A percentile compares a stretch with the other conserved stretches of the same genome.
phyloP scores from a whole-genome alignment of 2,113 vertebrate species.

The Sisor rabdophorus region DNA sequence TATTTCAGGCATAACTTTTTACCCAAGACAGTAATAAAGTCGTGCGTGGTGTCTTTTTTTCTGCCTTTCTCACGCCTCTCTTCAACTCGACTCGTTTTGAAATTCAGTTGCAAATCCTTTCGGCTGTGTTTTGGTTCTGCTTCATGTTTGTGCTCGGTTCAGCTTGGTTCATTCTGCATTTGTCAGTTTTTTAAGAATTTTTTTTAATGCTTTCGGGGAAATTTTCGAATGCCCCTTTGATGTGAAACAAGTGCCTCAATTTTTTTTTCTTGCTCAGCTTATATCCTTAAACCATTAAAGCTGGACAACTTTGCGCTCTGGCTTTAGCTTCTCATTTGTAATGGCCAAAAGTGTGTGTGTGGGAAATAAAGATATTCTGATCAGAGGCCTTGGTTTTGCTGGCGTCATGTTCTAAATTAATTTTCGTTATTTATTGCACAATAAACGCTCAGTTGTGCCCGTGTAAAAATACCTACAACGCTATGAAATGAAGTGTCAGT shows the following conservation, averaged over 20 bases:
- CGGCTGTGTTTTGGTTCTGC: constrained; percentile 21
- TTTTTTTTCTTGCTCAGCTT: constrained; percentile 17
- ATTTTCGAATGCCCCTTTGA: constrained; percentile 30
- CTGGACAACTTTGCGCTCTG: neutral
- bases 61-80: neutral
- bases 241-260: constrained; percentile 48
- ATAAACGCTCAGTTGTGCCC: neutral
- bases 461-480: neutral
- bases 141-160: constrained; percentile 35
- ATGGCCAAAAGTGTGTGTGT: too few relatives aligned
- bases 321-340: constrained; percentile 8
- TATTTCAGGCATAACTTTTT: constrained; percentile 18
- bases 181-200: constrained; percentile 3
- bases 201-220: neutral
- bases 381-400: neutral
- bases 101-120: constrained; percentile 16
- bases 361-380: constrained; percentile 20
- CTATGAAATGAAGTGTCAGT: neutral
- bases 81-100: constrained; percentile 26
- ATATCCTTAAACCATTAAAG: constrained; percentile 2
- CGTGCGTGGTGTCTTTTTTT: neutral
- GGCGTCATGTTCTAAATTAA: constrained; percentile 2
- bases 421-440: neutral
- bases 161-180: constrained; percentile 35
- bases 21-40: neutral